These are phyloP conservation scores for Epiblema foenella DNA, from an alignment of 2,888 invertebrate species.

Conservation along the genomic window DNA sequence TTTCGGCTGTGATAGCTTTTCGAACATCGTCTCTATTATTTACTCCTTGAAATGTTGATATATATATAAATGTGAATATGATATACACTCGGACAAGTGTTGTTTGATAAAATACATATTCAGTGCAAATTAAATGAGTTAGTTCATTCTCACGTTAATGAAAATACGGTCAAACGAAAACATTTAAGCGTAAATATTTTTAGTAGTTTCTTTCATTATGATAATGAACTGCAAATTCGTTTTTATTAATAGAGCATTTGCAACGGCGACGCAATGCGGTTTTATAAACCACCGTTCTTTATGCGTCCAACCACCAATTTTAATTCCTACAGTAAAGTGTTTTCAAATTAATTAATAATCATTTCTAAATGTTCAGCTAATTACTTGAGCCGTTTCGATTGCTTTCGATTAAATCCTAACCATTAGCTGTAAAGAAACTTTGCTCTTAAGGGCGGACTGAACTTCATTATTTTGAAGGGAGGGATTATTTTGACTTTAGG, in stretches of 20 bases:
- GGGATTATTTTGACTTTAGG: too few relatives aligned
- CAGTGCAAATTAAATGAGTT: too few relatives aligned
- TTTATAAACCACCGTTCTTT: not conserved
- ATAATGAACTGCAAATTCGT: not conserved
- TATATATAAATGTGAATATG: too few relatives aligned
- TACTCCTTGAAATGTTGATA: too few relatives aligned
- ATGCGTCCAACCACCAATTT: not conserved
- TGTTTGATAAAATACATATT: too few relatives aligned
- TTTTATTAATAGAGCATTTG: not conserved
- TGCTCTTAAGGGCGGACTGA: conserved; percentile 41
- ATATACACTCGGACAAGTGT: too few relatives aligned
- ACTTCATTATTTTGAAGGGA: conserved; percentile 36
- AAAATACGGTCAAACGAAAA: too few relatives aligned
- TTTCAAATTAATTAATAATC: conserved; percentile 32
- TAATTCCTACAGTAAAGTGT: conserved; percentile 4
- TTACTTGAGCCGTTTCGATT: conserved; percentile 34
- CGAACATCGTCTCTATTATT: too few relatives aligned
- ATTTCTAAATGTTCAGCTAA: conserved; percentile 27
- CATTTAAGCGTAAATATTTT: too few relatives aligned
- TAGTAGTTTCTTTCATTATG: not conserved
- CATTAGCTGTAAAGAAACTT: conserved; percentile 43
- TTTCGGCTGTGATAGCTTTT: too few relatives aligned
- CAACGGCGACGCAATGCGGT: not conserved
- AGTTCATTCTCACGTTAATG: too few relatives aligned
- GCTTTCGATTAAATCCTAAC: conserved; percentile 38